Evolutionary conservation across 2,888 invertebrate species (phyloP).

Genomic region (Imbricaverruca yamaguchii): DNA sequence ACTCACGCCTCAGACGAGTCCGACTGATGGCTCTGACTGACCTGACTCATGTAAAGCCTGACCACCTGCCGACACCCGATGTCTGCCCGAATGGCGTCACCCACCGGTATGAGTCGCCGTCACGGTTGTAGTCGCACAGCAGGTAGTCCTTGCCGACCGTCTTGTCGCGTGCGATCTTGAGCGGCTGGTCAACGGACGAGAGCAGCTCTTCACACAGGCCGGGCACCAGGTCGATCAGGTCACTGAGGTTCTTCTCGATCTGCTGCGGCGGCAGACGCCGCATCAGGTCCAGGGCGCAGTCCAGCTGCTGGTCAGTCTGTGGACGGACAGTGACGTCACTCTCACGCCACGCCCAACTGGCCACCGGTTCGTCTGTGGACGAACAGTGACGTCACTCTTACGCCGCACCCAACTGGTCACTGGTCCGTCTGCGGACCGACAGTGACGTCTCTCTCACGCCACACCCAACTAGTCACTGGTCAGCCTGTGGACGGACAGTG

Average conservation of each 20-base stretch:
- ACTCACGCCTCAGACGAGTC: no score
- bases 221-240: constrained; percentile 94
- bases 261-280: constrained; percentile 97
- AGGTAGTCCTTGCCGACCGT: constrained; percentile 94
- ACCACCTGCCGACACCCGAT: no score
- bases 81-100: constrained; percentile 20
- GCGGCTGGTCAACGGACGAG: constrained; percentile 94
- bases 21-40: no score
- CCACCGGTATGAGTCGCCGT: constrained; percentile 92
- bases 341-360: no score
- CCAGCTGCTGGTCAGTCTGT: constrained; percentile 88
- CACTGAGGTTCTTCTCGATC: constrained; percentile 95
- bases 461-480: constrained; percentile 48
- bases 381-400: constrained; percentile 22
- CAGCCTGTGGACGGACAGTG: constrained; percentile 50
- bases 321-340: neutral
- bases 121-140: constrained; percentile 97
- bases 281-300: constrained; percentile 98
- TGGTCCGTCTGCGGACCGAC: no score
- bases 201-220: constrained; percentile 92
- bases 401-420: constrained; percentile 99
- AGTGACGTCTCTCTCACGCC: no score
- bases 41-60: no score
- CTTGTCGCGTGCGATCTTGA: constrained; percentile 90
- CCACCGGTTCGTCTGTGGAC: no score